Evolutionary conservation across 53 echinoderm and acorn worm genomes (phyloP).

Genomic region (Crossaster papposus): DNA sequence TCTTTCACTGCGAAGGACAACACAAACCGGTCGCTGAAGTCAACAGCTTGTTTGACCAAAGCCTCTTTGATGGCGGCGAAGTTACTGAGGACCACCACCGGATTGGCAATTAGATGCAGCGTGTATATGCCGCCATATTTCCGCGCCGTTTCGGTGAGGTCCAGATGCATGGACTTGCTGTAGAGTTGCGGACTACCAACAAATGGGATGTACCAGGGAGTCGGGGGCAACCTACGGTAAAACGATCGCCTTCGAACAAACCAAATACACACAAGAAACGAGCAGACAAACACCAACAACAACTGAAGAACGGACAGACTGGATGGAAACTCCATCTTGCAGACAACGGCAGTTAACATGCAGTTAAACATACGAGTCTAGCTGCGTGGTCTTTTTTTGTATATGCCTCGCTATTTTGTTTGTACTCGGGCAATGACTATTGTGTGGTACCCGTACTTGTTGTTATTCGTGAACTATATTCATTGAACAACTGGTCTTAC

Average conservation of each 20-base stretch:
- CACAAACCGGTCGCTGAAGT: conserved; percentile 30
- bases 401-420: no score
- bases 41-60: conserved; percentile 6
- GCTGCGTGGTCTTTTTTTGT: no score
- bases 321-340: not conserved
- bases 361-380: no score
- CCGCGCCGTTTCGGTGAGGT: conserved; percentile 4
- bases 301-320: not conserved
- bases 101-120: not conserved
- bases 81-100: conserved; percentile 16
- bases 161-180: conserved; percentile 34
- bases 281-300: conserved; percentile 28
- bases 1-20: not conserved
- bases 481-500: no score
- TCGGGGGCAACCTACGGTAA: conserved; percentile 28
- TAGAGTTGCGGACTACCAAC: conserved; percentile 41
- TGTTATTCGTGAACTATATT: no score
- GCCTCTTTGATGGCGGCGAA: conserved; percentile 13
- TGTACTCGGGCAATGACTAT: no score
- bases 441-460: no score
- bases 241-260: conserved; percentile 25
- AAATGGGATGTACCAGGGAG: conserved; percentile 13
- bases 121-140: conserved; percentile 38
- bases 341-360: no score
- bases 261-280: conserved; percentile 8